These are phyloP conservation scores for Hydrozoanthus gracilis DNA, from an alignment of 92 coral and sea anemone species.

Conservation along the genomic window DNA sequence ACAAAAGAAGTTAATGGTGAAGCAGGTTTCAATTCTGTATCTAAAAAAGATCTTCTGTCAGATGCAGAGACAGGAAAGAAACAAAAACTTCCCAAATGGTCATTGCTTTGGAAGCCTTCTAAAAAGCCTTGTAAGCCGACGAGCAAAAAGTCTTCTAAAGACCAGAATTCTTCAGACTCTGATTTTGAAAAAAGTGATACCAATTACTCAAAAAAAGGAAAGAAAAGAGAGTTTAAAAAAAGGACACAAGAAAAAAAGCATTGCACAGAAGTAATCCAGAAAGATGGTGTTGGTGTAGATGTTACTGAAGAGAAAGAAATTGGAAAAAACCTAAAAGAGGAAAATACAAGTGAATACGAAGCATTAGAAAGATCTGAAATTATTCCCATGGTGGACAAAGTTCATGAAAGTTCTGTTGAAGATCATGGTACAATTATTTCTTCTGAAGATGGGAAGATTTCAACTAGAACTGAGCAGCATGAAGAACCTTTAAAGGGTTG, in stretches of 20 bases:
- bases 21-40: not conserved
- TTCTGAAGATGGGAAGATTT: not conserved
- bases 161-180: slow-evolving; percentile 20
- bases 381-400: not conserved
- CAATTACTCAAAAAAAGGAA: not conserved
- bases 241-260: not conserved
- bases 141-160: slow-evolving; percentile 15
- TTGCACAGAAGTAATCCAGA: not conserved
- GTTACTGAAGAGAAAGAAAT: not conserved
- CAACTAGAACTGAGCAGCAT: not conserved
- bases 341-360: not conserved
- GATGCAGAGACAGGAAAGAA: slow-evolving; percentile 22
- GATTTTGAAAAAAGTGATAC: slow-evolving; percentile 23
- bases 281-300: not conserved
- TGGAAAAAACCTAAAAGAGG: not conserved
- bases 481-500: not conserved
- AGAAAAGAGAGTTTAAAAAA: not conserved
- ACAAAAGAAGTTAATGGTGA: not conserved
- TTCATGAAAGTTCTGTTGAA: not conserved
- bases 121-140: slow-evolving; percentile 5
- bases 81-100: slow-evolving; percentile 16
- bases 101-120: slow-evolving; percentile 39
- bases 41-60: not conserved
- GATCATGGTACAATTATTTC: not conserved
- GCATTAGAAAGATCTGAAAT: not conserved